Evolutionary conservation across 2,888 invertebrate species (phyloP), one percentile per base, ranked within the genome.

Genomic region (Sepioteuthis lessoniana): DNA sequence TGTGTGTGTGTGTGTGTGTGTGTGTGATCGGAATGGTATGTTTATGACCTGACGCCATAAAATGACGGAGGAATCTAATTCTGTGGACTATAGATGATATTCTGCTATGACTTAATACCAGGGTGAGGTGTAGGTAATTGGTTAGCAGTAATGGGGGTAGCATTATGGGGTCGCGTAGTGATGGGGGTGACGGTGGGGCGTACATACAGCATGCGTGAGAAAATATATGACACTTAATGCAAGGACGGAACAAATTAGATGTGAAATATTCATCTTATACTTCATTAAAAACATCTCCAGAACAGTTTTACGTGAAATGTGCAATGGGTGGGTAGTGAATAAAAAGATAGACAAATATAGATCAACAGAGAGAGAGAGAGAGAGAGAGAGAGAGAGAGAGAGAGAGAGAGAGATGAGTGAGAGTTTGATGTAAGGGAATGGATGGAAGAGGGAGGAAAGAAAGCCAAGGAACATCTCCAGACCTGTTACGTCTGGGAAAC

Each of bases 211-310:
- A 76, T 76, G 76, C 76, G 76, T 76, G 76, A 76, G 76, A 76
- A 76, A 76, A 76, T 76, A 76, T 76, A 76, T 76, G 76, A 76
- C 76, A 76, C 76, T 76, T 76, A 76, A 76, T 76, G 76, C 10
- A 76, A n/a, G 31, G 76, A 76, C 31, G 31, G 76, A 76, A n/a
- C 76, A 76, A 76, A 76, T 76, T 76, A 76, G 76, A 76, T 76
- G 76, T 76, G 76, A 76, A 76, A 76, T 76, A 76, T 31, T 76
- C 76, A n/a, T 76, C 76, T 60, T 60, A 76, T 76, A 76, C 76
- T 76, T 76, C 76, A 76, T 76, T 76, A 76, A 76, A 76, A 76
- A 76, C 76, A 76, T 76, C 31, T 76, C 76, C 31, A 76, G 76
- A 76, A 31, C 76, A n/a, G 76, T 76, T 76, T 76, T 76, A 7